These are phyloP conservation scores for Trichopria drosophilae DNA, from an alignment of 2,888 invertebrate genomes.

Conservation along the genomic window DNA sequence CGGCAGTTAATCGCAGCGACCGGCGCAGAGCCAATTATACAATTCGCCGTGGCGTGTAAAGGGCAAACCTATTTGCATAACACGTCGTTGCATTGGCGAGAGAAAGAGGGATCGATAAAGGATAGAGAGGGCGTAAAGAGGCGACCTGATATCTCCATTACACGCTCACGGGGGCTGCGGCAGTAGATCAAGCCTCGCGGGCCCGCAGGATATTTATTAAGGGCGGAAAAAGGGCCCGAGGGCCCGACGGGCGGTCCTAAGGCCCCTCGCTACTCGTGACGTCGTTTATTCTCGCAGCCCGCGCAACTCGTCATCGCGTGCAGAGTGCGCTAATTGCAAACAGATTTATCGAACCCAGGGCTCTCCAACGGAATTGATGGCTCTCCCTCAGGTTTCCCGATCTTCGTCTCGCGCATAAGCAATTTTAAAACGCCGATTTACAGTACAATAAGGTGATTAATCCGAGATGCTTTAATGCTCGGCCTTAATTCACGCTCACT, in stretches of 20 bases:
- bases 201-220: constrained; percentile 44
- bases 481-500: too few species aligned
- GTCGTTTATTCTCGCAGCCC: constrained; percentile 43
- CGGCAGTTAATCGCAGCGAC: too few species aligned
- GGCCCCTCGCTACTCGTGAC: constrained; percentile 45
- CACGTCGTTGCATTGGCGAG: constrained; percentile 41
- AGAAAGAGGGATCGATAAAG: not conserved
- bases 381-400: too few species aligned
- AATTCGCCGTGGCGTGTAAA: constrained; percentile 46
- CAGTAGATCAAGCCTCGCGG: constrained; percentile 46
- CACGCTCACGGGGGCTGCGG: constrained; percentile 41
- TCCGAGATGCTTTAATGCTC: too few species aligned
- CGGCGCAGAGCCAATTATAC: constrained; percentile 52
- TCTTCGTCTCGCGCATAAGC: too few species aligned
- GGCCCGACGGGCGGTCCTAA: constrained; percentile 47
- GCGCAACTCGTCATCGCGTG: constrained; percentile 43
- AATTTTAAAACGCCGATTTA: too few species aligned
- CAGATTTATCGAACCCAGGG: constrained; percentile 53
- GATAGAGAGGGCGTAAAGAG: too few species aligned
- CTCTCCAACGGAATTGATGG: too few species aligned
- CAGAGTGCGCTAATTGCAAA: constrained; percentile 55
- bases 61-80: constrained; percentile 54
- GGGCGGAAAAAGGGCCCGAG: constrained; percentile 34
- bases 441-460: too few species aligned
- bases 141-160: constrained; percentile 56